Conservation (phyloP, 2,888 invertebrate species). For the Ethmia dodecea region DNA sequence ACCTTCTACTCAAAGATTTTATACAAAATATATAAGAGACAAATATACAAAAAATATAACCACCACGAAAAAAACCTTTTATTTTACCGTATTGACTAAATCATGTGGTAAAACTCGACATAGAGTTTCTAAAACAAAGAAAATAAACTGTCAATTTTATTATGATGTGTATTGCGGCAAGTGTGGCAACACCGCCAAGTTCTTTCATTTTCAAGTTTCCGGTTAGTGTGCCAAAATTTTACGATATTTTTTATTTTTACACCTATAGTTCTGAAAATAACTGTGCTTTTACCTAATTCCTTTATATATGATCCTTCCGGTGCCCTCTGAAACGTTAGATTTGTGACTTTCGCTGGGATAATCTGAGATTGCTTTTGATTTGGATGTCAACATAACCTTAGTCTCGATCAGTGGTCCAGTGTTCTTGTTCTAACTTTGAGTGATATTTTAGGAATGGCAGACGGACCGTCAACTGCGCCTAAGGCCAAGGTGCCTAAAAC, state of each 20-base stretch:
- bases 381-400: conserved; percentile 71
- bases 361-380: conserved; percentile 40
- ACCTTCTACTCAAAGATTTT: too few species aligned
- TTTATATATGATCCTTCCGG: conserved; percentile 11
- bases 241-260: conserved; percentile 24
- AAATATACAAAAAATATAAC: too few species aligned
- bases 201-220: conserved; percentile 62
- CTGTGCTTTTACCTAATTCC: conserved; percentile 13
- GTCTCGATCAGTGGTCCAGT: conserved; percentile 20
- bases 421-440: conserved; percentile 19
- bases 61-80: too few species aligned
- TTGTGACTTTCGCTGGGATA: conserved; percentile 36
- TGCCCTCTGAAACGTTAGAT: conserved; percentile 32
- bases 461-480: conserved; percentile 73
- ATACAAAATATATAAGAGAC: too few species aligned
- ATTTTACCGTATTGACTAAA: too few species aligned
- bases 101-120: too few species aligned
- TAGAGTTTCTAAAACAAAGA: too few species aligned
- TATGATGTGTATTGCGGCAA: not conserved
- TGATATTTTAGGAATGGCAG: conserved; percentile 79
- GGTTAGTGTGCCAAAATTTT: conserved; percentile 54
- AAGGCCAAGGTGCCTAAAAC: conserved; percentile 75
- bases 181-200: conserved; percentile 46
- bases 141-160: too few species aligned
- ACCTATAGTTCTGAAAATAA: conserved; percentile 29